phyloP scores from a whole-genome alignment of 2,888 invertebrate genomes.

The Drosophila sordidapex region DNA sequence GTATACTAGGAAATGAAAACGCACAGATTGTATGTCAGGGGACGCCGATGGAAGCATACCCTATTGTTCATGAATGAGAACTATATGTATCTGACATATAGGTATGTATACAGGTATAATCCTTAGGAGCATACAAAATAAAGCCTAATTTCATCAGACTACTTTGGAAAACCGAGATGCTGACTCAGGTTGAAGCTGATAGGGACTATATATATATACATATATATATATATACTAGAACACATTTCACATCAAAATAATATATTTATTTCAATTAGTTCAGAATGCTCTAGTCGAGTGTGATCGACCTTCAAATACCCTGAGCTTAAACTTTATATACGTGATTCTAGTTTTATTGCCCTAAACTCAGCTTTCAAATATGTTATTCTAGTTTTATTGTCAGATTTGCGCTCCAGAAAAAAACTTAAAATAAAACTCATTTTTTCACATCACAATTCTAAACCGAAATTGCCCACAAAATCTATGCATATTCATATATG shows the following conservation, averaged over 20 bases:
- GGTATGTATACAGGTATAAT: background rate
- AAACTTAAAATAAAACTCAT: background rate
- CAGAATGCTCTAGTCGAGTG: background rate
- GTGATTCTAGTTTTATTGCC: background rate
- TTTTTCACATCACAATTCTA: background rate
- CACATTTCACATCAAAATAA: no score
- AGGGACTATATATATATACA: background rate
- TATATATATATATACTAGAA: no score
- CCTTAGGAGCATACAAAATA: background rate
- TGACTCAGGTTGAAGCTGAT: background rate
- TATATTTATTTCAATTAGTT: background rate
- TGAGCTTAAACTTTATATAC: background rate
- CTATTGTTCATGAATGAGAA: background rate
- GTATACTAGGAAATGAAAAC: background rate
- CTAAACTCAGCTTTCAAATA: background rate
- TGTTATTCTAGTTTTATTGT: background rate
- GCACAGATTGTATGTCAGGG: background rate
- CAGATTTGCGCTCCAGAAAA: background rate
- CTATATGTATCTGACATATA: background rate
- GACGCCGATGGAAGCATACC: background rate
- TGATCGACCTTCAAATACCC: background rate
- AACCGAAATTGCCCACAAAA: background rate
- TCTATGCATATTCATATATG: background rate
- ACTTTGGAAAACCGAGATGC: background rate
- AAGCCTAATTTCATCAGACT: background rate